Evolutionary conservation across 2,113 vertebrate genomes (phyloP).

Genomic region (Callaeas wilsoni): DNA sequence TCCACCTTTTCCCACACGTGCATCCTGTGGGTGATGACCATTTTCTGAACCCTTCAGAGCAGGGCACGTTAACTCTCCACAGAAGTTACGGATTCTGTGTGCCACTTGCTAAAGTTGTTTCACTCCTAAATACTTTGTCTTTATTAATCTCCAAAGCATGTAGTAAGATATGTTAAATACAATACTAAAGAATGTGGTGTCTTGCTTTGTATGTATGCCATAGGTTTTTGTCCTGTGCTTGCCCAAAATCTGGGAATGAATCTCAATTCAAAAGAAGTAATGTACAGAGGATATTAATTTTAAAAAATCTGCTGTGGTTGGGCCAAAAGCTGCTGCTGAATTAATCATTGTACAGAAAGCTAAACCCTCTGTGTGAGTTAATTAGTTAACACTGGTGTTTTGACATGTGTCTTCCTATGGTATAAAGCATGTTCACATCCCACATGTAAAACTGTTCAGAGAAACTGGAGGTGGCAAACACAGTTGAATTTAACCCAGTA

Average conservation of each 20-base stretch:
- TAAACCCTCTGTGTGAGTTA: not conserved
- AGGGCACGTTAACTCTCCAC: rapidly evolving
- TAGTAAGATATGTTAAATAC: not conserved
- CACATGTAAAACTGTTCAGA: not conserved
- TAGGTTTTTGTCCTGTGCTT: not conserved
- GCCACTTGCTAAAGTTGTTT: not conserved
- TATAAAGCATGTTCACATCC: not conserved
- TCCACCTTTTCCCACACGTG: not conserved
- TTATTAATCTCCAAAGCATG: not conserved
- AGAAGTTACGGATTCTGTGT: not conserved
- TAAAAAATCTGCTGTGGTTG: not conserved
- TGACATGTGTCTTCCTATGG: not conserved
- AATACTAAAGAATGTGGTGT: not conserved
- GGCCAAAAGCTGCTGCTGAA: not conserved
- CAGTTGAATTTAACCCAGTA: not conserved
- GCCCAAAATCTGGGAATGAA: not conserved
- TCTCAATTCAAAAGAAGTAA: not conserved
- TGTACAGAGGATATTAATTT: not conserved
- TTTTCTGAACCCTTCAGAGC: not conserved
- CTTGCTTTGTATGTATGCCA: rapidly evolving
- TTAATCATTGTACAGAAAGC: not conserved
- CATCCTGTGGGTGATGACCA: not conserved
- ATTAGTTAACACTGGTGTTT: not conserved
- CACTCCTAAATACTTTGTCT: not conserved
- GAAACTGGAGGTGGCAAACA: not conserved